These are phyloP conservation scores for Pseudochirops cupreus DNA, from an alignment of 2,797 vertebrate species.

Conservation along the genomic window DNA sequence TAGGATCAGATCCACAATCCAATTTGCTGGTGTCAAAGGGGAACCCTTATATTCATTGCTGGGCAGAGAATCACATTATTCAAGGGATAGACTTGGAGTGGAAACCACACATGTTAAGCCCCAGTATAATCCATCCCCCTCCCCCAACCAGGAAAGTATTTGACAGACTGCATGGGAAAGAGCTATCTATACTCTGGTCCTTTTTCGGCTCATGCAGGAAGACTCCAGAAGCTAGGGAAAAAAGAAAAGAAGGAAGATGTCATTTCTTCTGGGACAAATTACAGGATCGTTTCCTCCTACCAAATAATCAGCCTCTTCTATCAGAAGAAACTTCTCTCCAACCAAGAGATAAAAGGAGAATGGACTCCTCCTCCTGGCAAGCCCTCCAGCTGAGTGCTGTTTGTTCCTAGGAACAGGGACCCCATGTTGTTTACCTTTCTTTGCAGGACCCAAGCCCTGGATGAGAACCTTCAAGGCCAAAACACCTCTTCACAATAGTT, in stretches of 20 bases:
- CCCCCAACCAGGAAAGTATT: not conserved
- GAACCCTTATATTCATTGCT: not conserved
- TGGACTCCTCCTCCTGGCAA: slow-evolving; percentile 18
- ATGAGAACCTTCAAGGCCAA: slow-evolving; percentile 66
- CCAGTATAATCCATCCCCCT: not conserved
- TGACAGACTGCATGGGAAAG: not conserved
- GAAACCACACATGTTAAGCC: not conserved
- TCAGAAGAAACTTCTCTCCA: slow-evolving; percentile 42
- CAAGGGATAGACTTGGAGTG: not conserved
- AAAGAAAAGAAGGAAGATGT: slow-evolving; percentile 17
- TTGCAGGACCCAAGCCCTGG: slow-evolving; percentile 5
- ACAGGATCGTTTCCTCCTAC: slow-evolving; percentile 28
- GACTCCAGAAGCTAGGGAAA: not conserved
- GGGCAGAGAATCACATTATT: not conserved
- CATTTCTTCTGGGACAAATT: slow-evolving; percentile 17
- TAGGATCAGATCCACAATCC: not conserved
- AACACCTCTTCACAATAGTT: not conserved
- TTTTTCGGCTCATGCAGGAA: not conserved
- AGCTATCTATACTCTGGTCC: not conserved
- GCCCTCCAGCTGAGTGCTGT: slow-evolving; percentile 44
- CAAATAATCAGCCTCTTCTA: slow-evolving; percentile 15
- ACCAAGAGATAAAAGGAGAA: slow-evolving; percentile 67
- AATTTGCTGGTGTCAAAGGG: accelerated
- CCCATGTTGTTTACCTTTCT: slow-evolving; percentile 61
- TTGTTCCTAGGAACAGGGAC: slow-evolving; percentile 43